Conservation (phyloP, 2,888 invertebrate species). For the Epinotia brunnichana region DNA sequence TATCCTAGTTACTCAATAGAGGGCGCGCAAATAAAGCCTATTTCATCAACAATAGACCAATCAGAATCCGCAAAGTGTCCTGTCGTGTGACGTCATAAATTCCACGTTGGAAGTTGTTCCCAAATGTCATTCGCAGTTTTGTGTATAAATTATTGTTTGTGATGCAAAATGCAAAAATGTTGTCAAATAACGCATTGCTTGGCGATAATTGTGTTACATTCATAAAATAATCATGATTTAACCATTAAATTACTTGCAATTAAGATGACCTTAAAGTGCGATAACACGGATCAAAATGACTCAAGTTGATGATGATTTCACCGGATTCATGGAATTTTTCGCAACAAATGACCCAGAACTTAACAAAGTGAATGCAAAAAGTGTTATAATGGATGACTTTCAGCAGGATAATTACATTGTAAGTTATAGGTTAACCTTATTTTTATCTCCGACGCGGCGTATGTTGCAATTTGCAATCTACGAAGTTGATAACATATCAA, state of each 20-base stretch:
- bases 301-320: slow-evolving; percentile 71
- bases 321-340: slow-evolving; percentile 73
- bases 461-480: slow-evolving; percentile 55
- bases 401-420: slow-evolving; percentile 72
- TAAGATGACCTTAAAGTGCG: slow-evolving; percentile 59
- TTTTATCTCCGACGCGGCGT: slow-evolving; percentile 42
- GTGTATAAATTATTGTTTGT: slow-evolving; percentile 65
- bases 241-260: slow-evolving; percentile 18
- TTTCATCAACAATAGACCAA: slow-evolving; percentile 70
- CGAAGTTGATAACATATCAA: slow-evolving; percentile 66
- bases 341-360: slow-evolving; percentile 69
- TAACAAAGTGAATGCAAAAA: slow-evolving; percentile 58
- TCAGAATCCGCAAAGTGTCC: slow-evolving; percentile 73
- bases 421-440: slow-evolving; percentile 53
- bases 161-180: slow-evolving; percentile 50
- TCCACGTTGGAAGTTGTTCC: slow-evolving; percentile 86
- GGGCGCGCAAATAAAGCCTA: slow-evolving; percentile 60
- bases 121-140: slow-evolving; percentile 73
- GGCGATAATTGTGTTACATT: slow-evolving; percentile 46
- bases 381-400: slow-evolving; percentile 72
- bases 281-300: slow-evolving; percentile 65
- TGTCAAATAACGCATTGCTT: slow-evolving; percentile 42
- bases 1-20: slow-evolving; percentile 53
- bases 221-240: slow-evolving; percentile 34
- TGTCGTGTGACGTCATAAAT: slow-evolving; percentile 85